Base-by-base conservation (phyloP, 2,113 vertebrate genomes). In the Eolophus roseicapilla region DNA sequence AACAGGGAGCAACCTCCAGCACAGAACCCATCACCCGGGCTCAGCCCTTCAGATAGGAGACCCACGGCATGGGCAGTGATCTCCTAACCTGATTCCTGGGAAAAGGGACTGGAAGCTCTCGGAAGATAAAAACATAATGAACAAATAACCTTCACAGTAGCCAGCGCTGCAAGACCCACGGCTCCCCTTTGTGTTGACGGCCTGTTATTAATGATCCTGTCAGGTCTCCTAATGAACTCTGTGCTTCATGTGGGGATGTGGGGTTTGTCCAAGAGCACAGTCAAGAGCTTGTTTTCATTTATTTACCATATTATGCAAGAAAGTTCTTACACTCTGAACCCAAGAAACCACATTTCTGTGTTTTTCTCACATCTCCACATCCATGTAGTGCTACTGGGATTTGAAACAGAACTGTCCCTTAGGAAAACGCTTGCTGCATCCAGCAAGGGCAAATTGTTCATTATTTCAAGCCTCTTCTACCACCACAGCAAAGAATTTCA, bases 81-180 rank as follows among this genome's bases (percentile, higher is more conserved):
- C 94, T 43, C 87, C 85, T 67, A 90, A 77, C 92, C 79, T 25
- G 76, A 8, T 88, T 92, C 90, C 75, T 43, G 1, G 85, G 31
- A 69, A 60, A n/a, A 52, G 90, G 84, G 44, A 80, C 5, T 57
- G 94, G 82, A 19, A 93, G 75, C 88, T 83, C 88, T 78, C 46
- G 1, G 79, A 43, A 94, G 93, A 92, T 59, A 50, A 90, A 88
- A 78, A 70, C 92, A 63, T 86, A 86, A 92, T 47, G 90, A 97
- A 88, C 85, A 83, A 93, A 80, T 81, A 92, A 95, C 92, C 95
- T 95, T 88, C 90, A 25, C 67, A 10, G 67, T 2, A 59, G 87
- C 92, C 55, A 41, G 87, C 6, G 29, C 82, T 44, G 67, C 93
- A 78, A 67, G 82, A 10, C 50, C 78, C 68, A 27, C 11, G 79